phyloP scores from a whole-genome alignment of 2,797 vertebrate genomes.

The Steatocranus sp. region DNA sequence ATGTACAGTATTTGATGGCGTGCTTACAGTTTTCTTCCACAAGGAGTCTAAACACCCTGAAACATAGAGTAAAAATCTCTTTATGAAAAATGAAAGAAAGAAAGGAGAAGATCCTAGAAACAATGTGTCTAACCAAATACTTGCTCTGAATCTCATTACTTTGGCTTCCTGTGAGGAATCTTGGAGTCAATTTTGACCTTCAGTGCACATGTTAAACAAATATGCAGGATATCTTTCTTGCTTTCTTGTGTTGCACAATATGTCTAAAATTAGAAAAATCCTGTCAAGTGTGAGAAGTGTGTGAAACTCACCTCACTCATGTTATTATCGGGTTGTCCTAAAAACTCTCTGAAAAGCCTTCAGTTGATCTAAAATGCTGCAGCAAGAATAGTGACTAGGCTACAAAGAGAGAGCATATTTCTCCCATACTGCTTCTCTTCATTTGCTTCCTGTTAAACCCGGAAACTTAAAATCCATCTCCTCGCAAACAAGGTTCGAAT shows the following conservation, averaged over 20 bases:
- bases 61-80: neutral
- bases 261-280: neutral
- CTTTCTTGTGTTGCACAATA: neutral
- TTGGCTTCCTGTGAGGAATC: neutral
- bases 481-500: neutral
- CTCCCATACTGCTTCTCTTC: neutral
- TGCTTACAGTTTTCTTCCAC: neutral
- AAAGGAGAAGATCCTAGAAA: neutral
- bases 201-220: neutral
- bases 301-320: neutral
- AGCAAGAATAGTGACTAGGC: neutral
- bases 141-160: neutral
- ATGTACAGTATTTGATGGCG: neutral
- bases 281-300: neutral
- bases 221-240: neutral
- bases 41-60: neutral
- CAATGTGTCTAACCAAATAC: neutral
- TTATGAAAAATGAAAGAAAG: neutral
- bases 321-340: neutral
- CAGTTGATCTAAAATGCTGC: neutral
- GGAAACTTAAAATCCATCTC: neutral
- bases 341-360: neutral
- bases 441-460: neutral
- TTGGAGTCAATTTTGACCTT: neutral
- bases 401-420: neutral